These are phyloP conservation scores for Chionoecetes opilio DNA, from an alignment of 1,140 invertebrate species.

Conservation along the genomic window DNA sequence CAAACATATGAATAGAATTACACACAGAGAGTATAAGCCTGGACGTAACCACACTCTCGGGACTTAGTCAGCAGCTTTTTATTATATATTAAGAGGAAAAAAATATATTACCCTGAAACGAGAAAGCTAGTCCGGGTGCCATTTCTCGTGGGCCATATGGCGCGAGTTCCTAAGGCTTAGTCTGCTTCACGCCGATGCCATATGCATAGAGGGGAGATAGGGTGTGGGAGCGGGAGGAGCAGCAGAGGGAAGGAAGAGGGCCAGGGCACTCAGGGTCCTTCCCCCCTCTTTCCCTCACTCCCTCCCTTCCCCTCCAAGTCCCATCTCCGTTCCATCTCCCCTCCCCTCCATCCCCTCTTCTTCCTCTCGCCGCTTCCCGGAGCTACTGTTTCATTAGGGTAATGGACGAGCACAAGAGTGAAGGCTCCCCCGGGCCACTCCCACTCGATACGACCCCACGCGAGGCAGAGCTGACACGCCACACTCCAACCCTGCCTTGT, in stretches of 20 bases:
- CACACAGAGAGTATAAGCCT: background rate
- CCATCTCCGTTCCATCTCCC: background rate
- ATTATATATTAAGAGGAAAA: background rate
- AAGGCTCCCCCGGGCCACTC: slow-evolving; percentile 53
- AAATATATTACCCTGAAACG: slow-evolving; percentile 47
- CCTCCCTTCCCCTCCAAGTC: background rate
- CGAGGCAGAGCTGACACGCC: slow-evolving; percentile 52
- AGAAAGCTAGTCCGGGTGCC: slow-evolving; percentile 42
- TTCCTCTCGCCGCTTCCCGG: slow-evolving; percentile 30
- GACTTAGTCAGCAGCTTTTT: slow-evolving; percentile 19
- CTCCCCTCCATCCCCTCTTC: background rate
- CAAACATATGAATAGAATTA: background rate
- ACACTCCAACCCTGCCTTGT: slow-evolving; percentile 27
- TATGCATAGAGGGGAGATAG: background rate
- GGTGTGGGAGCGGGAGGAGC: background rate
- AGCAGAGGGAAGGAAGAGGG: background rate
- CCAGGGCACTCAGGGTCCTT: background rate
- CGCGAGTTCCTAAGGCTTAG: background rate
- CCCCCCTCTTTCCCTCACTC: slow-evolving; percentile 4
- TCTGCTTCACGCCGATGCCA: background rate
- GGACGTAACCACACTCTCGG: background rate
- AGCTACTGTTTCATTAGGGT: slow-evolving; percentile 68
- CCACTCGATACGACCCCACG: slow-evolving; percentile 65
- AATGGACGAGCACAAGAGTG: slow-evolving; percentile 67
- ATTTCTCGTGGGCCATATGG: background rate